Evolutionary conservation across 1,140 invertebrate species (phyloP), one percentile per base, ranked within the genome.

Genomic region (Rhopalosiphum padi): DNA sequence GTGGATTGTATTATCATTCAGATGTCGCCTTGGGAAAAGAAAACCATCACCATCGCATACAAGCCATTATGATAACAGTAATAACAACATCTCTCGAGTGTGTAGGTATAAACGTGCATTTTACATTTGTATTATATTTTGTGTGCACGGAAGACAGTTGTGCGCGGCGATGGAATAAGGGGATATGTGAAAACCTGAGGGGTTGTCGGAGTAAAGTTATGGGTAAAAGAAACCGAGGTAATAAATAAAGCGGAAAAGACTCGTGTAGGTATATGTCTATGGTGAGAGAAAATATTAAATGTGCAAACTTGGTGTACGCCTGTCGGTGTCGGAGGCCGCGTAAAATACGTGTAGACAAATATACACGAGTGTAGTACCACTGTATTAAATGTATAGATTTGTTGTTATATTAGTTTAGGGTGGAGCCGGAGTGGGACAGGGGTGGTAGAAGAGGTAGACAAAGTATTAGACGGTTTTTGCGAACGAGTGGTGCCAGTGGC

Each of bases 331-430:
- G 86, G 46, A 48, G 46, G 87, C n/a, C n/a, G 46, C 48, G 22
- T 48, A 23, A 89, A 89, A 89, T 89, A 89, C 87, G 87, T 37
- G 87, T 89, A 89, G 87, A 89, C 87, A 89, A 89, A 89, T 89
- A 89, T 53, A 89, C 87, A 25, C 41, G n/a, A 23, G n/a, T 35
- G 8, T 35, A 25, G 48, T 53, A 53, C 48, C 35, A 51, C 48
- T 30, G 87, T 37, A 89, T 89, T 53, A 89, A 89, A 89, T 53
- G 87, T 89, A 89, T 89, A 89, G 87, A 89, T 53, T 89, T 89
- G 87, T 89, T 89, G 87, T 89, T 89, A 89, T 89, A 53, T 89
- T 89, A 89, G 46, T 53, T 89, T 53, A 35, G 87, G 48, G 87
- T 51, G n/a, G 35, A 53, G 11, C 7, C 9, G 87, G 8, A 89